A percentile compares a stretch with the other conserved stretches of the same genome.
Evolutionary conservation across 2,113 vertebrate genomes (phyloP).

Genomic region (Dunckerocampus dactyliophorus): DNA sequence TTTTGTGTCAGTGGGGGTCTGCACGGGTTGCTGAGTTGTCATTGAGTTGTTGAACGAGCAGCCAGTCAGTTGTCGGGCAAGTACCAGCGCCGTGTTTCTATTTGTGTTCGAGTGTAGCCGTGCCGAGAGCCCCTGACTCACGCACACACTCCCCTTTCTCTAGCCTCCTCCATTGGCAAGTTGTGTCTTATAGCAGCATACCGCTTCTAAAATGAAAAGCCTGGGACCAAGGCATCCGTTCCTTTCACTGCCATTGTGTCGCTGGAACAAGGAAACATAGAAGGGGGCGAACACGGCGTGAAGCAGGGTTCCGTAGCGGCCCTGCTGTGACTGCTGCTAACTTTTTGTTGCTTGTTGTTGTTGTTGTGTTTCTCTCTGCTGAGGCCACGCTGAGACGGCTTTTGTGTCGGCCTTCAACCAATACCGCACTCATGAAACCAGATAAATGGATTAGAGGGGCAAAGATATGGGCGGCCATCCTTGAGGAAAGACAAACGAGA

Average conservation of each 20-base stretch:
- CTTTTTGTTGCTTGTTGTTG: slow-evolving; percentile 60
- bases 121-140: slow-evolving; percentile 40
- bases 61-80: slow-evolving; percentile 55
- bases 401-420: slow-evolving; percentile 74
- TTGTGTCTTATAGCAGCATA: slow-evolving; percentile 48
- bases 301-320: slow-evolving; percentile 49
- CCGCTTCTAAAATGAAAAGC: slow-evolving; percentile 56
- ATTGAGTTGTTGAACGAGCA: slow-evolving; percentile 58
- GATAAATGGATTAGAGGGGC: slow-evolving; percentile 83
- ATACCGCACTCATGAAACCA: slow-evolving; percentile 72
- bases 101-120: slow-evolving; percentile 59
- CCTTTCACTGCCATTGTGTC: slow-evolving; percentile 43
- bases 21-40: slow-evolving; percentile 58
- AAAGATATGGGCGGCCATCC: slow-evolving; percentile 76
- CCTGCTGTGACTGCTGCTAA: slow-evolving; percentile 67
- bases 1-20: slow-evolving; percentile 56
- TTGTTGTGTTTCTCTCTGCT: slow-evolving; percentile 33
- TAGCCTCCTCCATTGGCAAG: slow-evolving; percentile 54
- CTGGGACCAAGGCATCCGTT: slow-evolving; percentile 42
- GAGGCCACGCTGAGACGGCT: slow-evolving; percentile 41
- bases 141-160: slow-evolving; percentile 31
- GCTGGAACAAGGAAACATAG: slow-evolving; percentile 61
- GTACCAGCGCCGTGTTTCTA: slow-evolving; percentile 61
- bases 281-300: slow-evolving; percentile 58
- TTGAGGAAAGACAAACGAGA: slow-evolving; percentile 77